Conservation (phyloP, 2,113 vertebrate species). For the Elanoides forficatus region DNA sequence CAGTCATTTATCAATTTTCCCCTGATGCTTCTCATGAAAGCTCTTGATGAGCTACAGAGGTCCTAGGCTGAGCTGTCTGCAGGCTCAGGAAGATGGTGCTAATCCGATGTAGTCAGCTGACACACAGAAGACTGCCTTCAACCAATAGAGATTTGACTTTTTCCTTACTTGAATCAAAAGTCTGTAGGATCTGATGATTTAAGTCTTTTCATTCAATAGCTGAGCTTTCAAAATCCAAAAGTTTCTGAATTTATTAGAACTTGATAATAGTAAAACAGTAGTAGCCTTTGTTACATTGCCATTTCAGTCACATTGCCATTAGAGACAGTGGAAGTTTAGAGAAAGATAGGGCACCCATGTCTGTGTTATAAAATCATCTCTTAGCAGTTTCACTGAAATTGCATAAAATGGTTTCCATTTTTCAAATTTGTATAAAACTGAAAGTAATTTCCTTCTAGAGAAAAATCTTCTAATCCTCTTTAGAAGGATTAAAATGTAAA, state of each 20-base stretch:
- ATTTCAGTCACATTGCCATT: neutral
- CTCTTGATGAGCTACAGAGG: neutral
- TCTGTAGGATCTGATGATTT: neutral
- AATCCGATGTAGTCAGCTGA: neutral
- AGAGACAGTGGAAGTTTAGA: neutral
- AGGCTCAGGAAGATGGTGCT: neutral
- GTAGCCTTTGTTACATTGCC: neutral
- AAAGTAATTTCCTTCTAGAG: conserved; percentile 30
- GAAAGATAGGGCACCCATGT: neutral
- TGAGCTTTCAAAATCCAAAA: neutral
- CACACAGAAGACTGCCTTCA: neutral
- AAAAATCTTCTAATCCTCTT: conserved; percentile 17
- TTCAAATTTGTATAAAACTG: neutral
- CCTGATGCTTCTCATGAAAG: neutral
- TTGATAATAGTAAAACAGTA: neutral
- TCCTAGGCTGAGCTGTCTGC: neutral
- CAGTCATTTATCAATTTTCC: neutral
- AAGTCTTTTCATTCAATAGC: neutral
- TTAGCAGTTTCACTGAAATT: neutral
- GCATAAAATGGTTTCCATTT: neutral
- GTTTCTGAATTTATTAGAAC: neutral
- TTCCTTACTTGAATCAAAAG: neutral
- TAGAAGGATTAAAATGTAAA: conserved; percentile 30
- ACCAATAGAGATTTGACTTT: neutral
- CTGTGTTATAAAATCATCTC: conserved; percentile 1